A percentile compares a stretch with the other conserved stretches of the same genome.
These are phyloP conservation scores for Sphaerophoria rueppellii DNA, from an alignment of 2,888 invertebrate species.

Conservation along the genomic window DNA sequence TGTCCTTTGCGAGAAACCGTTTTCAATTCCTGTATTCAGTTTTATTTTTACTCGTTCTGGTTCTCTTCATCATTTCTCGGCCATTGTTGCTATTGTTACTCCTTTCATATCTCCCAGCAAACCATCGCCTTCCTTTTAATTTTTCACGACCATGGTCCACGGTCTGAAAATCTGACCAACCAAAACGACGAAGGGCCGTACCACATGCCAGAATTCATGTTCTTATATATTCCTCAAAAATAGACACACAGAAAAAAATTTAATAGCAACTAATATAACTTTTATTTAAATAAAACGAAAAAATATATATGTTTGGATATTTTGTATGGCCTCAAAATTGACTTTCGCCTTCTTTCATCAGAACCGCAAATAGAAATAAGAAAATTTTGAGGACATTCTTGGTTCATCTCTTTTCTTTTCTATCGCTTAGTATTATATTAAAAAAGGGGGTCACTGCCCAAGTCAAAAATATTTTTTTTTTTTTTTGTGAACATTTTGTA, in stretches of 20 bases:
- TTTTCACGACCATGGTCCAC: background rate
- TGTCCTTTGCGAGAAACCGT: background rate
- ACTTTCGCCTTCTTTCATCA: constrained; percentile 11
- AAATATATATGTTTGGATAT: background rate
- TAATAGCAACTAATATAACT: no score
- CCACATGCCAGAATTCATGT: constrained; percentile 29
- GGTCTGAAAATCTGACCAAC: no score
- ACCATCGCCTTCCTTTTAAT: constrained; percentile 12
- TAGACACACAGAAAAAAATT: no score
- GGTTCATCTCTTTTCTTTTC: background rate
- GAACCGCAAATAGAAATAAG: background rate
- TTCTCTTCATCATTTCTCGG: no score
- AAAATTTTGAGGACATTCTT: constrained; percentile 5
- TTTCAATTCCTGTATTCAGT: constrained; percentile 6
- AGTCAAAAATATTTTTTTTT: constrained; percentile 24
- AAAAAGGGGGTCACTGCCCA: constrained; percentile 32
- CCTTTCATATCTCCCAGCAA: no score
- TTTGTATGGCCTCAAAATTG: constrained; percentile 28
- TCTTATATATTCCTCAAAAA: no score
- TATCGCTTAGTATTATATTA: background rate
- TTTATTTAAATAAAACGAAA: no score
- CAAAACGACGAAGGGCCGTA: background rate
- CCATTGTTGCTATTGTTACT: no score
- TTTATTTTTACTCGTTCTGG: background rate
- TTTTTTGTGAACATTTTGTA: constrained; percentile 37